Conservation (phyloP, 2,797 vertebrate genomes). For the Eleutherodactylus coqui region DNA sequence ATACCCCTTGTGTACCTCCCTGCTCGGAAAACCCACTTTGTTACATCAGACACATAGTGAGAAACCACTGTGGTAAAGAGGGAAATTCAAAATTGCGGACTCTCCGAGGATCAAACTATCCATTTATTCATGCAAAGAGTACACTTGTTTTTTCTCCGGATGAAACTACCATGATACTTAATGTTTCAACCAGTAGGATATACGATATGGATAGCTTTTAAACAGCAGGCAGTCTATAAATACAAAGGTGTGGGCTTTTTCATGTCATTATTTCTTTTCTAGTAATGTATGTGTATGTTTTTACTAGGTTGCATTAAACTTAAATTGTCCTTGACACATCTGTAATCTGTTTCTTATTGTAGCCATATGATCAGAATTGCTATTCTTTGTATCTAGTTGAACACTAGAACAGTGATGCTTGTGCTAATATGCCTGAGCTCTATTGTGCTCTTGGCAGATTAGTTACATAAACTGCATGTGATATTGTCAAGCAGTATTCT, state of each 20-base stretch:
- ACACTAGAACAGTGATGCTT: neutral
- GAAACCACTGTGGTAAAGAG: too few species aligned
- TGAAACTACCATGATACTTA: too few species aligned
- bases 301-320: neutral
- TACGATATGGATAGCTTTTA: too few species aligned
- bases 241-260: neutral
- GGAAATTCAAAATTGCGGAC: too few species aligned
- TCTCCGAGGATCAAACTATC: too few species aligned
- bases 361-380: neutral
- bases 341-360: neutral
- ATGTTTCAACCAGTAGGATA: too few species aligned
- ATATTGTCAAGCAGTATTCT: neutral
- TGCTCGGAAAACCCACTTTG: too few species aligned
- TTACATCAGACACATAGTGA: too few species aligned
- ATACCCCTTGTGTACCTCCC: too few species aligned
- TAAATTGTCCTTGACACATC: neutral
- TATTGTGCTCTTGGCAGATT: neutral
- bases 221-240: neutral
- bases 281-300: neutral
- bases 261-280: neutral
- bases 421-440: neutral
- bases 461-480: neutral
- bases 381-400: neutral
- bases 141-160: too few species aligned
- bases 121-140: too few species aligned